Evolutionary conservation across 2,113 vertebrate species (phyloP).

Genomic region (Aepyceros melampus): DNA sequence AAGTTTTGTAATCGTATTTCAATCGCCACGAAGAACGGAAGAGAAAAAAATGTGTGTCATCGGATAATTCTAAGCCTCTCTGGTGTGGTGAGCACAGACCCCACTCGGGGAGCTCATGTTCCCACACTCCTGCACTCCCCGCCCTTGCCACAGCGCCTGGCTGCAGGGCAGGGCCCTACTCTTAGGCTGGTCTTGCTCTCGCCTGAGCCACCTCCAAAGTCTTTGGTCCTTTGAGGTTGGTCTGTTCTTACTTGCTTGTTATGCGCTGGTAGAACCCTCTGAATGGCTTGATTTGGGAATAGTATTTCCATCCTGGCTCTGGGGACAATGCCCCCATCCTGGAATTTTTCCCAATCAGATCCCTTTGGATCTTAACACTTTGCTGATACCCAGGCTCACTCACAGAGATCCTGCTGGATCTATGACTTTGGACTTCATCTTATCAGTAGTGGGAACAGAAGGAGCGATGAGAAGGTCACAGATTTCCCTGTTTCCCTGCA

Average conservation of each 20-base stretch:
- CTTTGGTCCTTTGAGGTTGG: not conserved
- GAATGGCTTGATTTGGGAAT: not conserved
- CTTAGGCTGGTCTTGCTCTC: not conserved
- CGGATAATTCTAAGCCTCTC: not conserved
- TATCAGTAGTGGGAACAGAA: not conserved
- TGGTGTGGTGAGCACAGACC: not conserved
- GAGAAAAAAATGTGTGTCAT: not conserved
- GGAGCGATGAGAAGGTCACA: not conserved
- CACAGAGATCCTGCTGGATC: not conserved
- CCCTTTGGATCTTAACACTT: not conserved
- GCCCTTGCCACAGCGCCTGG: not conserved
- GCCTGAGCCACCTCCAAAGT: not conserved
- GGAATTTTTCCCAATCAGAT: not conserved
- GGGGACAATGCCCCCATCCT: not conserved
- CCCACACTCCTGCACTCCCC: accelerated
- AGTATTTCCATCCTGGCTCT: not conserved
- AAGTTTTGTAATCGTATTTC: not conserved
- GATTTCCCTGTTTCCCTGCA: not conserved
- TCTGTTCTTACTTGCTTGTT: not conserved
- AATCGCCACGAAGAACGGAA: not conserved
- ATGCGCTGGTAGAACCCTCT: not conserved
- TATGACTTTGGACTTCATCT: not conserved
- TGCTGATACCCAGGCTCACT: not conserved
- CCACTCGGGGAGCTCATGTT: not conserved
- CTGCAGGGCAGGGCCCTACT: not conserved